Evolutionary conservation across 2,797 vertebrate species (phyloP).

Genomic region (Leptoclinus maculatus): DNA sequence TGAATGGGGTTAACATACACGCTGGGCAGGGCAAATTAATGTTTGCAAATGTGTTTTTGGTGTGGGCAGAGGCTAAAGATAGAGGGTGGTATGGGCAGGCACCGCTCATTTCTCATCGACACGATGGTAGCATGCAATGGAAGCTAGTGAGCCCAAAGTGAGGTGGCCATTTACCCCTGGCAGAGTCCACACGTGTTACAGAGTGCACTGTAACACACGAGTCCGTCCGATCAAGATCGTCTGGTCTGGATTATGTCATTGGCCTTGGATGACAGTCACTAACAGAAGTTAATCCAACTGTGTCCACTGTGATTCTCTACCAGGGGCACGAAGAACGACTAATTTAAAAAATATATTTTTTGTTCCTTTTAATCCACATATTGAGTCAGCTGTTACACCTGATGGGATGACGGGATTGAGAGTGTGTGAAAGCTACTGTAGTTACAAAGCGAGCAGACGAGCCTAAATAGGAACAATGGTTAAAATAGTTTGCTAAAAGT

Average conservation of each 20-base stretch:
- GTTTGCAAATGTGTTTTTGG: slow-evolving; percentile 83
- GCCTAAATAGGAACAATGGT: not conserved
- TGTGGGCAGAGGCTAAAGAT: slow-evolving; percentile 83
- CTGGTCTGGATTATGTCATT: slow-evolving; percentile 24
- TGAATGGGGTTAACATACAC: slow-evolving; percentile 82
- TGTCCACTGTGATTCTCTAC: not conserved
- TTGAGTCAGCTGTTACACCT: not conserved
- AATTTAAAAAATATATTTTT: not conserved
- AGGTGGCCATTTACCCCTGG: slow-evolving; percentile 28
- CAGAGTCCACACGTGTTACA: slow-evolving; percentile 24
- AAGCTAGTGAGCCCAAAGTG: slow-evolving; percentile 30
- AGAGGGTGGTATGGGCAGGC: slow-evolving; percentile 73
- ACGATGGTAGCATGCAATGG: slow-evolving; percentile 58
- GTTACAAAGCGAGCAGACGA: not conserved
- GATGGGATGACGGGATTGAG: not conserved
- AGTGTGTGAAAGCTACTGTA: not conserved
- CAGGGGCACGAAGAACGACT: not conserved
- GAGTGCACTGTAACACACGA: slow-evolving; percentile 18
- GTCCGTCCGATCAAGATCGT: slow-evolving; percentile 19
- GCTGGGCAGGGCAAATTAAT: slow-evolving; percentile 77
- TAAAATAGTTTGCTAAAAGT: not conserved
- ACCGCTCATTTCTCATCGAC: slow-evolving; percentile 69
- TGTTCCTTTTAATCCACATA: not conserved
- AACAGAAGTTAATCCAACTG: slow-evolving; percentile 11
- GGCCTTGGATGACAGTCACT: slow-evolving; percentile 6